Evolutionary conservation across 2,888 invertebrate species (phyloP), one percentile per base, ranked within the genome.

Genomic region (Caenorhabditis sp.): DNA sequence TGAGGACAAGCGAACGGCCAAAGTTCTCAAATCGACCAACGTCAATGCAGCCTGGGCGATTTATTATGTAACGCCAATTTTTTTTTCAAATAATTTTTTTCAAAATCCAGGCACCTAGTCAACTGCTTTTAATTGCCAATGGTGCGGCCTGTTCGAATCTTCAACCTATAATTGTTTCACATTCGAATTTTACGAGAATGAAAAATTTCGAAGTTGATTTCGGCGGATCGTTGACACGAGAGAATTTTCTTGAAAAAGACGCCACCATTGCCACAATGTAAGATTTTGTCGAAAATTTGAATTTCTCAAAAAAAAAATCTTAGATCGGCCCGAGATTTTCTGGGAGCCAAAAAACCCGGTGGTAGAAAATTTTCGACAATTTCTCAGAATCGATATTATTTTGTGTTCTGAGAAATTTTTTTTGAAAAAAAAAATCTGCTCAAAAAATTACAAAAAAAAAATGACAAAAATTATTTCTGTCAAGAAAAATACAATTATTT

Each of bases 191-290:
- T 36, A 76, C 68, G 1, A n/a, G 76, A 36, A 68, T 78, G 68
- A 78, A 82, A 70, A 78, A 76, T 43, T 84, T 85, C 58, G 84
- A 85, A 63, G 79, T 83, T 10, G 85, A 85, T 58, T 81, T 84
- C 59, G 81, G 83, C 1, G 78, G 69, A 49, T 78, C 72, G 0
- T 62, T 69, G 12, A 65, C 77, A 2, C 81, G 77, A 53, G 81
- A 83, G 54, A 79, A 81, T 21, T 72, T 85, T 53, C 55, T 79
- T 8, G 85, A 85, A 51, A 75, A 81, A 43, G 85, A 85, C 62
- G 77, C 83, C 14, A 73, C 77, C 8, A 66, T 85, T 51, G 78
- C 82, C 1, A 78, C 84, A n/a, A 78, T 85, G 85, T 85, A 54
- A 69, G 71, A 59, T 31, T 36, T 26, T n/a, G n/a, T n/a, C n/a